Evolutionary conservation across 2,797 vertebrate genomes (phyloP).

Genomic region (Borostomias antarcticus): DNA sequence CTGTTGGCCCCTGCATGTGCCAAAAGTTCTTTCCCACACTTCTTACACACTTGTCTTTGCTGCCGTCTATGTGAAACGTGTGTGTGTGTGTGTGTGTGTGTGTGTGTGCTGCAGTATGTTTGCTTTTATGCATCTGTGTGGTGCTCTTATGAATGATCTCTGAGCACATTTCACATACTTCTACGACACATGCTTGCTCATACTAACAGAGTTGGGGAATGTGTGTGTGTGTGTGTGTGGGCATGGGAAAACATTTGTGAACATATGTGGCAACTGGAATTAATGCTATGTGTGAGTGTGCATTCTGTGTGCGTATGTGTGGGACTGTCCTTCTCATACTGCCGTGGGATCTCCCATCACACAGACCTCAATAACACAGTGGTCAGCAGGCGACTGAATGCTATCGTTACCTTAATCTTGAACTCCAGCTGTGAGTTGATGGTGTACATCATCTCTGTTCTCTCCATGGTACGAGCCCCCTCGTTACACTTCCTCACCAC

Average conservation of each 20-base stretch:
- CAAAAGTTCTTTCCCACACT: conserved; percentile 63
- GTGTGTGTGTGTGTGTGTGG: background rate
- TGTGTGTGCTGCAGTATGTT: too few relatives aligned
- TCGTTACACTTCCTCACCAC: conserved; percentile 95
- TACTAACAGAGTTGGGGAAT: conserved; percentile 1
- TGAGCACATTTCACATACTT: conserved; percentile 6
- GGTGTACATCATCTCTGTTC: conserved; percentile 98
- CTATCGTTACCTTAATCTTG: conserved; percentile 91
- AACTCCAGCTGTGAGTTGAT: conserved; percentile 98
- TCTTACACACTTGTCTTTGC: conserved; percentile 18
- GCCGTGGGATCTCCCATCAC: too few relatives aligned
- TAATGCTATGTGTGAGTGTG: background rate
- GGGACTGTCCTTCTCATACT: too few relatives aligned
- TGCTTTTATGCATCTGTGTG: too few relatives aligned
- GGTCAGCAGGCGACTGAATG: too few relatives aligned
- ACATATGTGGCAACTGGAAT: too few relatives aligned
- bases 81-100: conserved; percentile 9
- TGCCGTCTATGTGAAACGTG: conserved; percentile 13
- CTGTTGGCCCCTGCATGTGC: conserved; percentile 55
- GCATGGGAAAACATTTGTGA: background rate
- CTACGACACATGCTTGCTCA: conserved; percentile 7
- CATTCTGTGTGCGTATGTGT: too few relatives aligned
- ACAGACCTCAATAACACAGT: too few relatives aligned
- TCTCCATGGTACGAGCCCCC: conserved; percentile 95
- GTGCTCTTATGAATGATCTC: too few relatives aligned